phyloP scores from a whole-genome alignment of 2,888 invertebrate species.

The Scaptomyza flava region DNA sequence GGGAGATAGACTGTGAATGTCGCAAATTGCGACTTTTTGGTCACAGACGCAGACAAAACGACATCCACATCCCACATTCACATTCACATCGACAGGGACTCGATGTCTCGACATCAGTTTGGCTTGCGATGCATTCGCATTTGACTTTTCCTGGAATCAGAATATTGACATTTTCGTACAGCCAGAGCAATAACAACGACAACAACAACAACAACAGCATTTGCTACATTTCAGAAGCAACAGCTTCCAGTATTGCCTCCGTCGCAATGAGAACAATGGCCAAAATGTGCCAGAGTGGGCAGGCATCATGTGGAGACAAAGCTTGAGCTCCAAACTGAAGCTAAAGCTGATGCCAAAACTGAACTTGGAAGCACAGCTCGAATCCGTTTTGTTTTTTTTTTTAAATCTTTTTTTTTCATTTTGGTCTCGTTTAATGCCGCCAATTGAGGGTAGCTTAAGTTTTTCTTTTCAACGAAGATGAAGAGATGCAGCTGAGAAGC shows the following conservation, averaged over 20 bases:
- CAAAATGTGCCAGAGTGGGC: constrained; percentile 75
- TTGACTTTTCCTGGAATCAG: constrained; percentile 82
- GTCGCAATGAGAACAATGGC: constrained; percentile 67
- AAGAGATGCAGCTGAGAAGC: constrained; percentile 42
- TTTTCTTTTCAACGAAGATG: constrained; percentile 47
- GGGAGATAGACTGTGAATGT: constrained; percentile 53
- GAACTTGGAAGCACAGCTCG: constrained; percentile 50
- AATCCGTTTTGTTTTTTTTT: constrained; percentile 22
- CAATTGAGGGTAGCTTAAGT: constrained; percentile 80
- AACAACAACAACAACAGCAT: constrained; percentile 45
- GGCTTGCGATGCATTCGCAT: constrained; percentile 49
- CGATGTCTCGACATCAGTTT: constrained; percentile 49
- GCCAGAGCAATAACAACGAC: constrained; percentile 3
- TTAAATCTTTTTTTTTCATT: background rate
- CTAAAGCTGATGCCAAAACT: constrained; percentile 18
- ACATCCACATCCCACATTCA: constrained; percentile 9
- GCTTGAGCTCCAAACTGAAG: constrained; percentile 33
- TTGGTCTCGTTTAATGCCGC: constrained; percentile 77
- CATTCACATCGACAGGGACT: constrained; percentile 28
- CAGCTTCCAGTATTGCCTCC: constrained; percentile 60
- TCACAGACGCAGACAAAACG: constrained; percentile 11
- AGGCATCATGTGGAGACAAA: constrained; percentile 71
- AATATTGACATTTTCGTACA: constrained; percentile 81
- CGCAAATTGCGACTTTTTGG: constrained; percentile 41
- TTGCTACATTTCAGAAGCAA: constrained; percentile 63